Evolutionary conservation across 2,797 vertebrate species (phyloP).

Genomic region (Florisuga fusca): DNA sequence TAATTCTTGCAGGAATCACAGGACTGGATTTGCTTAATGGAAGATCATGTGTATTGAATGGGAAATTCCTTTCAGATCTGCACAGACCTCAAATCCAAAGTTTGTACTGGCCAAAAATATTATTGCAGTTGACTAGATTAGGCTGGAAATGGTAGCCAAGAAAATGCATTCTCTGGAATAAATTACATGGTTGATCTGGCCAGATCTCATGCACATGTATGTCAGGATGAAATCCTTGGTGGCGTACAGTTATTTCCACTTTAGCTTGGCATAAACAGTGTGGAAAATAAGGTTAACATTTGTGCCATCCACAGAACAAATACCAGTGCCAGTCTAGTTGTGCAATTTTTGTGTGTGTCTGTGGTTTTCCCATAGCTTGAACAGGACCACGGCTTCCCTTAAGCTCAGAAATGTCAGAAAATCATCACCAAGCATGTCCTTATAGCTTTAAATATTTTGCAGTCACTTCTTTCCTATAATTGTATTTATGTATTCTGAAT

Average conservation of each 20-base stretch:
- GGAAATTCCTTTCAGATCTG: conserved; percentile 41
- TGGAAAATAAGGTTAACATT: not conserved
- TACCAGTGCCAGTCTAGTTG: not conserved
- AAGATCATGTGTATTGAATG: not conserved
- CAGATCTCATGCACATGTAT: not conserved
- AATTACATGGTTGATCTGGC: not conserved
- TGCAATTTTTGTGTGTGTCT: not conserved
- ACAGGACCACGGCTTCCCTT: not conserved
- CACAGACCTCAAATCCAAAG: conserved; percentile 20
- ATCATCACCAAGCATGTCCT: not conserved
- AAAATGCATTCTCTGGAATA: conserved; percentile 22
- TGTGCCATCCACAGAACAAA: not conserved
- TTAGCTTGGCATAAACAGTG: not conserved
- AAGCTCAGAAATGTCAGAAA: not conserved
- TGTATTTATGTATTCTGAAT: not conserved
- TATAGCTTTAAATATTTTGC: not conserved
- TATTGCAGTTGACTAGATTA: not conserved
- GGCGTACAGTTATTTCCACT: conserved; percentile 5
- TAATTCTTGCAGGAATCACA: conserved; percentile 29
- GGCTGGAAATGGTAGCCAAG: conserved; percentile 9
- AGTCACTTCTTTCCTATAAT: not conserved
- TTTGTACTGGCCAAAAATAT: not conserved
- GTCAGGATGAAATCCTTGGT: not conserved
- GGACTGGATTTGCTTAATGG: conserved; percentile 34
- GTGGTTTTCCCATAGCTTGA: conserved; percentile 3